Evolutionary conservation across 2,888 invertebrate species (phyloP).

Genomic region (Metellina segmentata): DNA sequence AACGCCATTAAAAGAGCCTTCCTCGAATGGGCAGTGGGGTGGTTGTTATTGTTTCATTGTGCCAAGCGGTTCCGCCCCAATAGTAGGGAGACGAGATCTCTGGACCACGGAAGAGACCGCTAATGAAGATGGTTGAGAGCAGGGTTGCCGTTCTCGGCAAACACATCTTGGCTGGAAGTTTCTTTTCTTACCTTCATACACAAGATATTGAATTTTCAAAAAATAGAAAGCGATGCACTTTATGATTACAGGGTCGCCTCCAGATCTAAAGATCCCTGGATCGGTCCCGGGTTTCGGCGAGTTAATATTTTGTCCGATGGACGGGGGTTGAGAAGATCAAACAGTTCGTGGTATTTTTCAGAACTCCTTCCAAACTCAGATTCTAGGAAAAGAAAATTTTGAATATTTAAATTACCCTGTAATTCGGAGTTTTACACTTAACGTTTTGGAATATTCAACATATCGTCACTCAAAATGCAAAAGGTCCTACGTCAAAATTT

Average conservation of each 20-base stretch:
- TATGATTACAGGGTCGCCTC: not conserved
- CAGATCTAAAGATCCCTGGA: not conserved
- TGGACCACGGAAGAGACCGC: not conserved
- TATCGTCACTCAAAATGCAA: no score
- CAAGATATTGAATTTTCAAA: not conserved
- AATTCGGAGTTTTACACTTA: no score
- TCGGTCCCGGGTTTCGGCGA: no score
- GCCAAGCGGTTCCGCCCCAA: constrained; percentile 58
- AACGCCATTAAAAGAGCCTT: constrained; percentile 44
- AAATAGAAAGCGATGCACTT: no score
- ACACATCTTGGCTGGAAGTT: not conserved
- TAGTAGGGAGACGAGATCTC: not conserved
- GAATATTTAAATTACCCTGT: no score
- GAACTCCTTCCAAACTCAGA: no score
- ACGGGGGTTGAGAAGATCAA: no score
- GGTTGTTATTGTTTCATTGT: constrained; percentile 72
- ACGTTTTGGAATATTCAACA: no score
- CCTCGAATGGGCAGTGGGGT: constrained; percentile 10
- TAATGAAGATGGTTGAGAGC: constrained; percentile 7
- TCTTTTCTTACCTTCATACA: not conserved
- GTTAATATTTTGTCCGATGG: no score
- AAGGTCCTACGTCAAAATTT: no score
- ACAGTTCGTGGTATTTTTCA: no score
- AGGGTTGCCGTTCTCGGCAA: constrained; percentile 17
- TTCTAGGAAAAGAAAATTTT: no score